Base-by-base conservation (phyloP, 2,113 vertebrate genomes). In the Prunella fulvescens region DNA sequence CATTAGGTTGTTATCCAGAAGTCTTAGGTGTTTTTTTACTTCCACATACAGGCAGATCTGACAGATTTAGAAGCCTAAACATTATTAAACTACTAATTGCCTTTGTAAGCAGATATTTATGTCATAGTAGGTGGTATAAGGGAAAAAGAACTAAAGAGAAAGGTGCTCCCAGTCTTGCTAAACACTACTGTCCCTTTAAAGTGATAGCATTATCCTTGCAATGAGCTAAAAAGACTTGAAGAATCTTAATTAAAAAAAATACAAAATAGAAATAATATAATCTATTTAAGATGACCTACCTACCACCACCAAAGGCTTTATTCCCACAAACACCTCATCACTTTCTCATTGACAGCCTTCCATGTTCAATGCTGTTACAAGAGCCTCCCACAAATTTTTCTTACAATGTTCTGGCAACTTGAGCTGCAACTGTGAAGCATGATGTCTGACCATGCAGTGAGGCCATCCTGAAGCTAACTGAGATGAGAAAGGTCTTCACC, bases 61-160 rank as follows among this genome's bases (percentile, higher is more conserved):
- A 77, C 19, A 81, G 39, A 88, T 54, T 11, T 66, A 72, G 42
- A 94, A 85, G 67, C 29, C 53, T 79, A 44, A 73, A 51, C 1
- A 14, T 35, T 45, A 90, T 79, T 73, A 84, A 91, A 76, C 54
- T 28, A 73, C 53, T 90, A 94, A 82, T 11, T 77, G 48, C 11
- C 53, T 90, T 61, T 90, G 24, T 26, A 19, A 28, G 37, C 35
- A 85, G 53, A 22, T 35, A 82, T 44, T 57, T 35, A 31, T 50
- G 56, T 12, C 66, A 39, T 24, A 79, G 42, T 18, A 54, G 74
- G 37, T 77, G 23, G 47, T 23, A 39, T 4, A 42, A 67, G 26
- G 42, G 35, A 71, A 74, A 40, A 81, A 54, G 35, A 70, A 79
- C 58, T 84, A 69, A 50, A 67, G 71, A 85, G 45, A 54, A 0